Evolutionary conservation across 2,113 vertebrate genomes (phyloP).

Genomic region (Anseranas semipalmata): DNA sequence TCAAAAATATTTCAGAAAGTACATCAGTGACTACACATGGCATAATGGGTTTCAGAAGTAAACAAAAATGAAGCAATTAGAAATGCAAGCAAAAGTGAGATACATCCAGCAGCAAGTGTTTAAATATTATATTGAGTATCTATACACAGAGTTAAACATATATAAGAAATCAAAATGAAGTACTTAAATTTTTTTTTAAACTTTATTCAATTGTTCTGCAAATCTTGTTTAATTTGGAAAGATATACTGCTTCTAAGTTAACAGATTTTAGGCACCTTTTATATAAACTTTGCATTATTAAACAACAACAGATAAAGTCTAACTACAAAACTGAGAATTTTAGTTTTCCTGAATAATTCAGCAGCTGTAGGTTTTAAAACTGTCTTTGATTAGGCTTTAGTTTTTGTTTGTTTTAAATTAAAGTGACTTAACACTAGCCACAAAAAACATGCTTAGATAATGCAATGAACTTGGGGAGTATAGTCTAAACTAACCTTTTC

Average conservation of each 20-base stretch:
- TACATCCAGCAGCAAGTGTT: background rate
- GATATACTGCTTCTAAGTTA: conserved; percentile 33
- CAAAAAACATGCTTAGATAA: conserved; percentile 29
- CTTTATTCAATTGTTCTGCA: conserved; percentile 12
- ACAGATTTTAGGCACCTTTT: conserved; percentile 68
- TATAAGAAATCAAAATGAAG: background rate
- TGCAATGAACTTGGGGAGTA: conserved; percentile 7
- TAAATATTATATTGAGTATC: background rate
- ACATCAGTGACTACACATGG: conserved; percentile 21
- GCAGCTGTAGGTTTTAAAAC: conserved; percentile 64
- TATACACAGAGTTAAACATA: background rate
- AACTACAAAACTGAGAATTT: conserved; percentile 44
- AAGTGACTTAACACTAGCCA: background rate
- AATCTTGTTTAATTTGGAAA: conserved; percentile 40
- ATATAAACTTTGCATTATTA: conserved; percentile 51
- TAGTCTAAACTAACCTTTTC: conserved; percentile 9
- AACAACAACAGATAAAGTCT: conserved; percentile 33
- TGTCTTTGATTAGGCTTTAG: conserved; percentile 18
- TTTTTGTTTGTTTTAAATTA: background rate
- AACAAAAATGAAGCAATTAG: conserved; percentile 44
- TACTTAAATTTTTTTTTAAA: background rate
- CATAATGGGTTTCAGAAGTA: conserved; percentile 34
- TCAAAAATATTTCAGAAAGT: conserved; percentile 28
- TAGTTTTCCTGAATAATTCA: conserved; percentile 64
- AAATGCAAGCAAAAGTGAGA: conserved; percentile 43